Base-by-base conservation (phyloP, 1,140 invertebrate genomes). In the Sitophilus oryzae region DNA sequence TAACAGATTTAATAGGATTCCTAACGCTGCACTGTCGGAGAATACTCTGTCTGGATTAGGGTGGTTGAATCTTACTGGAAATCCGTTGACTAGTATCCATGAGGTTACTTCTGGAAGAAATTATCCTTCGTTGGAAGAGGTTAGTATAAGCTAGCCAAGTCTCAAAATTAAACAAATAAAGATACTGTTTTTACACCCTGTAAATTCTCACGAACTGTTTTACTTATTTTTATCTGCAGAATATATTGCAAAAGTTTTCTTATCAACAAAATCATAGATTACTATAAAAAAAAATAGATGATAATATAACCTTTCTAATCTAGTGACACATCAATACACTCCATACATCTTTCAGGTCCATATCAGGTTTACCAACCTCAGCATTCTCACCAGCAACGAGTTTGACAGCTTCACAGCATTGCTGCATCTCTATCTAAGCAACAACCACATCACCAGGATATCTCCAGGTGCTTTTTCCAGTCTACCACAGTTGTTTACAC, bases 341-440 rank as follows among this genome's bases (percentile, higher is more conserved):
- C n/a, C n/a, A n/a, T n/a, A n/a, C n/a, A n/a, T 46, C 21, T 48
- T 51, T 8, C 41, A 57, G 55, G 30, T 94, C 6, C 83, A 88
- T 64, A 85, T 93, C 48, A 85, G 82, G 38, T 78, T 81, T 16
- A 93, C 90, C 0, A 93, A 93, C 68, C 73, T 94, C 10, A 88
- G 82, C 1, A 84, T 93, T 43, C 78, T 95, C 3, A 91, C 89
- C 0, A 89, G 88, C 37, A 87, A 86, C 64, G 91, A 93, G 62
- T 93, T 95, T 65, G 84, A 89, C 64, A 81, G 86, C n/a, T 93
- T 93, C 62, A 85, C 88, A 2, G 80, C 82, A 0, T 73, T 95
- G 8, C 77, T 86, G 60, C 83, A 84, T 62, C 74, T 94, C 14
- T 84, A 82, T 58, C 69, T 95, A 30, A 75, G 78, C 1, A 75